Evolutionary conservation across 1,140 invertebrate species (phyloP).

Genomic region (Coptotermes formosanus): DNA sequence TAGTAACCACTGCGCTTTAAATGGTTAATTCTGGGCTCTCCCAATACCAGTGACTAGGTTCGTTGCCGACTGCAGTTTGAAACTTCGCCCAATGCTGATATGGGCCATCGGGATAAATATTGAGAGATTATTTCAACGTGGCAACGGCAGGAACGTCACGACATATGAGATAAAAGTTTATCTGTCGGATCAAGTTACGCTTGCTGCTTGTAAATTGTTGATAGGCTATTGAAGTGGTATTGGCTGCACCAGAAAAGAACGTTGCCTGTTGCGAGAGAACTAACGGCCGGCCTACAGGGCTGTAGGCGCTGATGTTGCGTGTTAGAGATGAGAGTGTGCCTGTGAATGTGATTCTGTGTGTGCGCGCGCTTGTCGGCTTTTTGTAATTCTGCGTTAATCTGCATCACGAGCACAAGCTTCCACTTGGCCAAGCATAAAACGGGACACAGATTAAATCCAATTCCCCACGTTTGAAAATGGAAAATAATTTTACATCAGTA

Average conservation of each 20-base stretch:
- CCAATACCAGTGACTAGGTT: too few species aligned
- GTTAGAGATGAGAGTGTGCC: constrained; percentile 13
- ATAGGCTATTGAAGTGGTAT: neutral
- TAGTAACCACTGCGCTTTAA: too few species aligned
- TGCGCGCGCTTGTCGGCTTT: constrained; percentile 31
- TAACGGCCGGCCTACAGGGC: neutral
- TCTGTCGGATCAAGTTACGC: neutral
- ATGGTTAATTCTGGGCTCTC: too few species aligned
- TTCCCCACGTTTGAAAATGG: constrained; percentile 34
- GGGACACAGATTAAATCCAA: constrained; percentile 35
- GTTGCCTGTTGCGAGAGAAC: neutral
- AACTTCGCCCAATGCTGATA: too few species aligned
- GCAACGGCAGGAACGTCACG: neutral
- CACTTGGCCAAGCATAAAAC: constrained; percentile 31
- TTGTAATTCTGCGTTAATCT: constrained; percentile 34
- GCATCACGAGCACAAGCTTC: constrained; percentile 32
- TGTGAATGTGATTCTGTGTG: constrained; percentile 21
- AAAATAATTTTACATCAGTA: constrained; percentile 35
- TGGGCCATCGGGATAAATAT: too few species aligned
- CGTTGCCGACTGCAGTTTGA: too few species aligned
- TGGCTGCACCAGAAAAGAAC: neutral
- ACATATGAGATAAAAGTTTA: neutral
- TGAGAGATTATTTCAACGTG: too few species aligned
- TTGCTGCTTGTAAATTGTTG: neutral
- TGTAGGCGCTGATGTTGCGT: neutral